Evolutionary conservation across 2,888 invertebrate genomes (phyloP), one percentile per base, ranked within the genome.

Genomic region (Protophormia terraenovae): DNA sequence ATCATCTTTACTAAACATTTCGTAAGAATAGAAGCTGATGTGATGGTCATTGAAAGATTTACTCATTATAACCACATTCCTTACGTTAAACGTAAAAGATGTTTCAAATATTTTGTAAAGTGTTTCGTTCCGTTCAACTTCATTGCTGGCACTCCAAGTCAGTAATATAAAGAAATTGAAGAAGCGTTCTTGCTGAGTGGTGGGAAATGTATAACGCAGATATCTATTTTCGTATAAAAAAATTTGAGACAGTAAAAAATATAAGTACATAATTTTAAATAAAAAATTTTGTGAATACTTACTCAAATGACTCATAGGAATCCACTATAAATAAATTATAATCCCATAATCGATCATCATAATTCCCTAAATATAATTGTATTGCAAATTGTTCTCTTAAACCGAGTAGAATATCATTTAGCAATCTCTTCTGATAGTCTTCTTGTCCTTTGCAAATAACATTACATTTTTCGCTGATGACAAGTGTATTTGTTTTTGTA

Each of bases 261-360:
- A 6, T 32, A 19, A 24, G 12, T 5, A 14, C 41, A 1, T n/a
- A n/a, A n/a, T n/a, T n/a, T n/a, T n/a, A n/a, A n/a, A n/a, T n/a
- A n/a, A n/a, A n/a, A n/a, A n/a, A n/a, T n/a, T n/a, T n/a, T n/a
- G n/a, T 8, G 12, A n/a, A n/a, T n/a, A 91, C 91, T 84, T 76
- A 58, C n/a, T n/a, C n/a, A n/a, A 91, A 91, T 3, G 90, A 87
- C 6, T 60, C 22, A 3, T 76, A 32, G 0, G 88, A 75, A 16
- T 90, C 90, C 41, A 91, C 88, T 35, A 91, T 87, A 60, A 91
- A 89, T 1, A 91, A 84, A 41, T 90, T 87, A 53, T 90, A 87
- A 14, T 88, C 89, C 82, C 86, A 87, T 0, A 88, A n/a, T n/a
- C n/a, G n/a, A n/a, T n/a, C n/a, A n/a, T n/a, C n/a, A n/a, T n/a